These are phyloP conservation scores for Agrypnus murinus DNA, from an alignment of 2,888 invertebrate genomes.

Conservation along the genomic window DNA sequence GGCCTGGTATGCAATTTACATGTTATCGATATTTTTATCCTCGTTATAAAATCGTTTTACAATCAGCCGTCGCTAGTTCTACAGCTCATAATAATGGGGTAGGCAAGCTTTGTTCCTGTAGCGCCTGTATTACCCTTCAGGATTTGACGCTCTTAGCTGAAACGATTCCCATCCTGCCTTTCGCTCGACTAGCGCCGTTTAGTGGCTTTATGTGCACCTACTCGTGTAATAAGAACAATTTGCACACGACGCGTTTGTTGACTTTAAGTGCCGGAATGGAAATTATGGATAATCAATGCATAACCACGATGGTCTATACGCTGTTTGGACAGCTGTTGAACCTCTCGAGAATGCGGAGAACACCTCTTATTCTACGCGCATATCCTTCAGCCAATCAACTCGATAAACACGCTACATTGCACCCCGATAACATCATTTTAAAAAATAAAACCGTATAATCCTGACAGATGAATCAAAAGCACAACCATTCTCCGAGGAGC, in stretches of 20 bases:
- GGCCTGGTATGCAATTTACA: slow-evolving; percentile 70
- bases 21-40: slow-evolving; percentile 72
- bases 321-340: slow-evolving; percentile 60
- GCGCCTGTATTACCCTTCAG: slow-evolving; percentile 54
- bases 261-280: slow-evolving; percentile 57
- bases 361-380: slow-evolving; percentile 38
- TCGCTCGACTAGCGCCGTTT: slow-evolving; percentile 45
- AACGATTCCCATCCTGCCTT: slow-evolving; percentile 50
- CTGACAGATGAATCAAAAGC: slow-evolving; percentile 42
- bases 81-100: slow-evolving; percentile 61
- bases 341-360: slow-evolving; percentile 45
- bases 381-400: slow-evolving; percentile 36
- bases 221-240: slow-evolving; percentile 51
- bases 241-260: slow-evolving; percentile 56
- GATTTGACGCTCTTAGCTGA: slow-evolving; percentile 54
- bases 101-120: slow-evolving; percentile 51
- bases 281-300: slow-evolving; percentile 59
- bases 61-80: slow-evolving; percentile 65
- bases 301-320: slow-evolving; percentile 52
- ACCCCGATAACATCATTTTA: slow-evolving; percentile 35
- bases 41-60: slow-evolving; percentile 70
- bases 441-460: slow-evolving; percentile 42
- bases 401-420: slow-evolving; percentile 42
- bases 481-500: slow-evolving; percentile 12
- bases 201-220: slow-evolving; percentile 41